A percentile compares a stretch with the other conserved stretches of the same genome.
These are phyloP conservation scores for Sternarchorhynchus goeldii DNA, from an alignment of 2,797 vertebrate genomes.

Conservation along the genomic window DNA sequence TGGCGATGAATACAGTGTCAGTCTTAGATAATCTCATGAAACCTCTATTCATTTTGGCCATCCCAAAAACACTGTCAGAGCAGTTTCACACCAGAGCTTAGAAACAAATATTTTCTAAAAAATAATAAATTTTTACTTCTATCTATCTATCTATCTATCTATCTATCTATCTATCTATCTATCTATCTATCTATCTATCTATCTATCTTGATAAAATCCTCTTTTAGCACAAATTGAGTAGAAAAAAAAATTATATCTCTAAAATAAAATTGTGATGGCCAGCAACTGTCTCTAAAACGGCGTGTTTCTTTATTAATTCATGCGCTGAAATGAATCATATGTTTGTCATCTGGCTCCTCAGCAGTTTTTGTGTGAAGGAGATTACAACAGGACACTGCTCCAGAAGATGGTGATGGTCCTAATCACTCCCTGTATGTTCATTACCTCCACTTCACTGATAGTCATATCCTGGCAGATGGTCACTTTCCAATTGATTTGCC, in stretches of 20 bases:
- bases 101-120: constrained; percentile 31
- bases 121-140: neutral
- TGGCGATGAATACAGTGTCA: constrained; percentile 51
- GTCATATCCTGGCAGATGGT: constrained; percentile 83
- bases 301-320: constrained; percentile 53
- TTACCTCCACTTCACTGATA: constrained; percentile 79
- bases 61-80: constrained; percentile 28
- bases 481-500: constrained; percentile 88
- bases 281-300: constrained; percentile 36
- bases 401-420: constrained; percentile 67
- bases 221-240: neutral
- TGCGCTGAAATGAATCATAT: constrained; percentile 50
- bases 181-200: neutral
- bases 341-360: constrained; percentile 57
- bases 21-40: constrained; percentile 50
- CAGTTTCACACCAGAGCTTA: constrained; percentile 37
- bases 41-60: constrained; percentile 40
- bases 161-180: too few relatives aligned
- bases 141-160: neutral
- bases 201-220: too few relatives aligned
- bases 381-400: constrained; percentile 55
- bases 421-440: constrained; percentile 78
- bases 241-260: constrained; percentile 4
- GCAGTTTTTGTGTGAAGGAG: constrained; percentile 52
- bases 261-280: neutral